Evolutionary conservation across 2,797 vertebrate genomes (phyloP), one percentile per base, ranked within the genome.

Genomic region (Rhadinocentrus ornatus): DNA sequence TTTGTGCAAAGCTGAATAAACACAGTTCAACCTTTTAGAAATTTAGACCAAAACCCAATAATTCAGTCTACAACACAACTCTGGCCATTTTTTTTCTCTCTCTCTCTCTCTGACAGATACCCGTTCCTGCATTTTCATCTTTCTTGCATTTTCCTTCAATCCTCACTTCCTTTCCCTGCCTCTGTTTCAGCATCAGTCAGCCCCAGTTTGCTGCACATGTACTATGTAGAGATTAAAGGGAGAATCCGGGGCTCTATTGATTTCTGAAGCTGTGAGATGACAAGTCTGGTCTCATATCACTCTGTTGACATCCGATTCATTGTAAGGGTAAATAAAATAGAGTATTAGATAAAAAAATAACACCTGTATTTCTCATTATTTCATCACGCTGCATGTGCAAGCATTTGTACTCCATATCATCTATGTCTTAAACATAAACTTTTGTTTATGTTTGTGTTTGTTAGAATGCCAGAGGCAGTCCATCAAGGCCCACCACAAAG

Each of bases 251-350:
- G 83, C 70, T 84, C 35, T 81, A 94, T 94, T 89, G 91, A 94
- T 94, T 92, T 90, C 71, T 81, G 73, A 74, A 82, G 76, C 86
- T 86, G 86, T 74, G 84, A 86, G 85, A 91, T 90, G 89, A 93
- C 84, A 90, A 81, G 82, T 91, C 85, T 79, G 82, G 70, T 80
- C 81, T 89, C 80, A 85, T 85, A 88, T 87, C 69, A 10, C 60
- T 76, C 72, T 90, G 87, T 91, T 92, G 91, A 89, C 83, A 87
- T 88, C 72, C 72, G 73, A 70, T 83, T 88, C 82, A n/a, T 78
- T 73, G 77, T 59, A 52, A 86, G 75, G 58, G 44, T 31, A 62
- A 35, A 68, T 39, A 74, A 63, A 77, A 80, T 22, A 29, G n/a
- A 22, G 37, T 73, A 44, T 46, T 22, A 58, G 41, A 52, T 58